Base-by-base conservation (phyloP, 2,888 invertebrate species). In the Phymatocera aterrima region DNA sequence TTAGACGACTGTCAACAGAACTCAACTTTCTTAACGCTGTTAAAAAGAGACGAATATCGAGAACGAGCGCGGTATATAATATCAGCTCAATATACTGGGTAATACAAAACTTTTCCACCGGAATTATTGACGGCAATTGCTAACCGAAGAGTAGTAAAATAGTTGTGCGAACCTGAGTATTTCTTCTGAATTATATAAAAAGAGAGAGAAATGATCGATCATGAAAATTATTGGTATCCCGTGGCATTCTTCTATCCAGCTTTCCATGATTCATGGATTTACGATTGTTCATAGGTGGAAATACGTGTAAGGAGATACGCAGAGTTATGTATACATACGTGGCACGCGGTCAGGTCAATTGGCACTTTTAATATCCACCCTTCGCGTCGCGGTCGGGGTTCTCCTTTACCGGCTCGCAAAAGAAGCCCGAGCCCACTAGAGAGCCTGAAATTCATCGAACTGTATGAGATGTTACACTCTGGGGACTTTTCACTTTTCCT, bases 401-500 rank as follows among this genome's bases (percentile, higher is more conserved):
- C 37, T n/a, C 37, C 37, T 64, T 37, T 64, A 64, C 64, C 37
- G 64, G n/a, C 37, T 64, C 64, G 37, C 64, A 64, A 64, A 64
- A 64, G 64, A 34, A 64, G 64, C 37, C 37, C 21, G 34, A 18
- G 64, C 37, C 68, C 12, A 24, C 43, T 46, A 10, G 68, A 43
- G 43, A 46, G 46, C 28, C 43, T 46, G 51, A 72, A 72, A 54
- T 72, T 72, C 72, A 37, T 51, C 72, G 51, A 72, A 72, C 51
- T 54, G 48, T 72, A 31, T 54, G 72, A 72, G 48, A 72, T 54
- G 72, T 54, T 72, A 34, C 34, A 34, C 72, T 72, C 72, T 54
- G n/a, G 72, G 54, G 72, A 72, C 72, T 72, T 72, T 72, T 72
- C 72, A 72, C 72, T 72, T 72, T 72, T 72, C 51, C 54, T 48